Base-by-base conservation (phyloP, 1,140 invertebrate species). In the Drosophila tropicalis region DNA sequence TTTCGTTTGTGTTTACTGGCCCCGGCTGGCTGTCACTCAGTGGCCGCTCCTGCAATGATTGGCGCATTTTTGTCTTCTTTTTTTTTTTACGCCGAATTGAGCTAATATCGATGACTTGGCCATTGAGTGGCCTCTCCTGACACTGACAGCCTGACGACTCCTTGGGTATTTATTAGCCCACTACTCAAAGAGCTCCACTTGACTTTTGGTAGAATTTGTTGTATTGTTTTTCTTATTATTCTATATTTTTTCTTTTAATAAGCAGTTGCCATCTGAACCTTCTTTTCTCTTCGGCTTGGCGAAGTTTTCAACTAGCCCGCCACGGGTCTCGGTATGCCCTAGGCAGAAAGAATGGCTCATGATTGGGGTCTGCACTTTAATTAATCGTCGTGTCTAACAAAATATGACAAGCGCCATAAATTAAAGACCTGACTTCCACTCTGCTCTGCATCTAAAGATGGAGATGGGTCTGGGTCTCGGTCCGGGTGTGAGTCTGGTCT, bases 341-440 rank as follows among this genome's bases (percentile, higher is more conserved):
- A 51, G 62, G 64, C 54, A 54, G 3, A 25, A 7, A 51, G 51
- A 39, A 19, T 51, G 17, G 7, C 44, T n/a, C 41, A 56, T 47
- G 44, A 66, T 74, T 55, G 56, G 67, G 70, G 32, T 67, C 79
- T 72, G 79, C 80, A 87, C 84, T 87, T 87, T 87, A 87, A 87
- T 87, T 89, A 87, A 87, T 87, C 84, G 83, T 73, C 84, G 84
- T 89, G 84, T 81, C 85, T 89, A 90, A 90, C 85, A 89, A 89
- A 89, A 89, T 89, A 89, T 89, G 84, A 90, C 84, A 89, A 89
- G 84, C 81, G 84, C 81, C 85, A 89, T 89, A 89, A 89, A 89
- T 89, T 89, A 89, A 89, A 72, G 62, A 63, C 69, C 41, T 25
- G 66, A 19, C 41, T 58, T 34, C 34, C 56, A 62, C 51, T 5